phyloP scores from a whole-genome alignment of 2,888 invertebrate genomes.

The Enchytraeus crypticus region DNA sequence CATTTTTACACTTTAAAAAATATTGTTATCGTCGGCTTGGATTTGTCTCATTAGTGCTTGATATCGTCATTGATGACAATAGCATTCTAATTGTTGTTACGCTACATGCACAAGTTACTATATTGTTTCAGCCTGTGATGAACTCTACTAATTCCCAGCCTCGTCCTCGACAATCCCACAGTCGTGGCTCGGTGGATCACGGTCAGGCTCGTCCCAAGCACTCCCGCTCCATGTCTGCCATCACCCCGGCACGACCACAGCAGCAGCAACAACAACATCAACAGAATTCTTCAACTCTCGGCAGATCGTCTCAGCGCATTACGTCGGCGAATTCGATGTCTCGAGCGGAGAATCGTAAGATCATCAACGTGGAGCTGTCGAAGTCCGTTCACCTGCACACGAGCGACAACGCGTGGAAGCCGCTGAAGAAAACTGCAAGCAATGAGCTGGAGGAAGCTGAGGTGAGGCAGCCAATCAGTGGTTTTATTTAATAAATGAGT shows the following conservation, averaged over 20 bases:
- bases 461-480: background rate
- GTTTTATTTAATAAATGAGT: no score
- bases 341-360: constrained; percentile 26
- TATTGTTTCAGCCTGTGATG: no score
- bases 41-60: no score
- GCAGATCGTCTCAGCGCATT: no score
- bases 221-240: background rate
- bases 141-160: background rate
- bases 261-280: background rate
- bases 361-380: constrained; percentile 36
- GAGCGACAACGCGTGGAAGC: constrained; percentile 84
- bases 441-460: background rate
- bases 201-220: background rate
- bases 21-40: no score
- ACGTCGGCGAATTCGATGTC: no score
- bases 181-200: background rate
- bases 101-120: no score
- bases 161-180: background rate
- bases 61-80: no score
- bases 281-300: background rate
- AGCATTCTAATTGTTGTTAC: no score
- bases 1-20: no score
- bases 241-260: background rate
- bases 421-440: constrained; percentile 51
- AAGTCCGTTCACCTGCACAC: constrained; percentile 77